Evolutionary conservation across 2,113 vertebrate genomes (phyloP), one percentile per base, ranked within the genome.

Genomic region (Taxidea taxus): DNA sequence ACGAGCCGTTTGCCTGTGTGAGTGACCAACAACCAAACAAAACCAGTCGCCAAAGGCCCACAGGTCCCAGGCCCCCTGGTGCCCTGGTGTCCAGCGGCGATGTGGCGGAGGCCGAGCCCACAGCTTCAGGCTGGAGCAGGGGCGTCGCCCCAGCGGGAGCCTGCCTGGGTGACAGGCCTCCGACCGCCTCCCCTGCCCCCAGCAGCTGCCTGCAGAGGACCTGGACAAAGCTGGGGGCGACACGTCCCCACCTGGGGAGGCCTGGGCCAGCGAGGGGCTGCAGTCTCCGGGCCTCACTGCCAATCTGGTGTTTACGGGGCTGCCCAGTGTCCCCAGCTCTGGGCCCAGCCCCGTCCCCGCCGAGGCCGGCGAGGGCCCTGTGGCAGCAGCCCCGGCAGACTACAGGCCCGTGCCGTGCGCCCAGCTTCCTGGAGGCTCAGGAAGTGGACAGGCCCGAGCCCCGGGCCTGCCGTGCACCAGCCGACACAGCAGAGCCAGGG

Each of bases 381-480:
- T 7, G 39, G 34, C 0, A 1, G 20, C 7, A 14, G 37, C 29
- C 44, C 49, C 1, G 1, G 37, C 64, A 1, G 2, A 68, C 1
- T 0, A 31, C 20, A 44, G 29, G 10, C 64, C 64, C 20, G 2
- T 14, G 1, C 39, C 21, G 4, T 1, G 3, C 14, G n/a, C 54
- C 8, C 7, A 16, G 34, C 7, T 20, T 74, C 23, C 12, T 2
- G 7, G 81, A 27, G 7, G 31, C 1, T 2, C 0, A 4, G 51
- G 3, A 16, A 29, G 54, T 2, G 3, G 8, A 25, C 0, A 0
- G 72, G 27, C 15, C 31, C 0, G 1, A 1, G 23, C 42, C 25
- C 58, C 2, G 0, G 2, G 44, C 82, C 89, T 7, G 3, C 7
- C 1, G 37, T 2, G 4, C 3, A 14, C 56, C 68, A 1, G 20